A percentile compares a stretch with the other conserved stretches of the same genome.
Evolutionary conservation across 2,113 vertebrate species (phyloP).

Genomic region (Scartelaos histophorus): DNA sequence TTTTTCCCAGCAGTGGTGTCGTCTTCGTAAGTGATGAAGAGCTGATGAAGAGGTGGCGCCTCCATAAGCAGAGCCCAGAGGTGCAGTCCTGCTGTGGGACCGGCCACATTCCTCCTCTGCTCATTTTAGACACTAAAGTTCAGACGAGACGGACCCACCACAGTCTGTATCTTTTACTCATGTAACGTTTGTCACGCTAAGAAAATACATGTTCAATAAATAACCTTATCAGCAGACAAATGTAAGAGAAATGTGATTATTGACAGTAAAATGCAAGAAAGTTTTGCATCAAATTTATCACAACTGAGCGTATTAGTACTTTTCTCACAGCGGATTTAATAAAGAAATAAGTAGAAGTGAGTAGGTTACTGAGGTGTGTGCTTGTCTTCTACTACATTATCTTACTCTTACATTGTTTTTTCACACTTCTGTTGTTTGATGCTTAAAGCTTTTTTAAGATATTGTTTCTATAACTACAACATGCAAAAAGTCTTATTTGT

Average conservation of each 20-base stretch:
- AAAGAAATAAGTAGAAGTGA: too few relatives aligned
- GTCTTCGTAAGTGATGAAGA: not conserved
- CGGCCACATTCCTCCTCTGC: not conserved
- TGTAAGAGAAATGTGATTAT: too few relatives aligned
- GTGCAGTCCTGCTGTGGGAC: not conserved
- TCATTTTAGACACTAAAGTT: conserved; percentile 18
- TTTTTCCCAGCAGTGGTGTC: not conserved
- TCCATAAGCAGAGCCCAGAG: too few relatives aligned
- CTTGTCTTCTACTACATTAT: too few relatives aligned
- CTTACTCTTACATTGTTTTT: not conserved
- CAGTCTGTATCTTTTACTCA: conserved; percentile 4
- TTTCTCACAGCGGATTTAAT: not conserved
- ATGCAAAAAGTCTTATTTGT: not conserved
- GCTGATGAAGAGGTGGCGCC: too few relatives aligned
- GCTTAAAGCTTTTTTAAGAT: too few relatives aligned
- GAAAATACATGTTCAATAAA: too few relatives aligned
- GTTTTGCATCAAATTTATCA: too few relatives aligned
- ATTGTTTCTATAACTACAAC: not conserved
- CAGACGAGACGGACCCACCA: conserved; percentile 19
- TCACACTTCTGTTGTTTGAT: not conserved
- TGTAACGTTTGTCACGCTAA: not conserved
- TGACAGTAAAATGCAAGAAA: too few relatives aligned
- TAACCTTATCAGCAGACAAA: too few relatives aligned
- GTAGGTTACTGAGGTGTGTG: too few relatives aligned
- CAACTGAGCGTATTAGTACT: too few relatives aligned